Evolutionary conservation across 2,113 vertebrate genomes (phyloP).

Genomic region (Charadrius vociferus): DNA sequence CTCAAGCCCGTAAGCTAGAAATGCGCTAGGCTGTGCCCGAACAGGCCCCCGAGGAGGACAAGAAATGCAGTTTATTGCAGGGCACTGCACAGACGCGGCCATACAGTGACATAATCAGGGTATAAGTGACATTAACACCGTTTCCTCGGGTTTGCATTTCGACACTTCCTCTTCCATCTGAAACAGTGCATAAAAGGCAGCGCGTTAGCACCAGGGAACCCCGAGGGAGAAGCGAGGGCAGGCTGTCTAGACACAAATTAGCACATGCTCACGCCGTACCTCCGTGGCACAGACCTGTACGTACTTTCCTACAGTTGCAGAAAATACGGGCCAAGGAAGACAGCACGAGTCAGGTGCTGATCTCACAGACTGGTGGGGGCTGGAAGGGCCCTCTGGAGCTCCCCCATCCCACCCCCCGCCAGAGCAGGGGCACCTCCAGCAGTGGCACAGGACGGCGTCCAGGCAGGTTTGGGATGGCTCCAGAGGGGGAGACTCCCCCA

Average conservation of each 20-base stretch:
- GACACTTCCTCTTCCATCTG: background rate
- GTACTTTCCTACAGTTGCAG: background rate
- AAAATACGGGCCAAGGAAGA: rapidly evolving
- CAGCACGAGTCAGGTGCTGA: background rate
- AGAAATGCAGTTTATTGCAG: background rate
- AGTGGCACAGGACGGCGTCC: too few species aligned
- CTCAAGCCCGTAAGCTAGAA: background rate
- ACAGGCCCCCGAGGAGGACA: background rate
- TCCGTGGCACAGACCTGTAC: rapidly evolving
- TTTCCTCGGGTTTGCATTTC: background rate
- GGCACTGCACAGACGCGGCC: background rate
- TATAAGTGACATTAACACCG: background rate
- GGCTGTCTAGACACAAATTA: background rate
- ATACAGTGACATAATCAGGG: background rate
- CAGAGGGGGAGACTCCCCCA: too few species aligned
- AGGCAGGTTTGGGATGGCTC: too few species aligned
- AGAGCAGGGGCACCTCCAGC: too few species aligned
- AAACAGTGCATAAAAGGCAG: background rate
- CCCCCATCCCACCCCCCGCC: too few species aligned
- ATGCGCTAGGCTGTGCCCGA: background rate
- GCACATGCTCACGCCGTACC: background rate
- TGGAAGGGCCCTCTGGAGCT: too few species aligned
- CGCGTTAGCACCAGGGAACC: background rate
- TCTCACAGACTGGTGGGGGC: too few species aligned
- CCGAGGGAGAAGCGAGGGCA: background rate